Evolutionary conservation across 2,888 invertebrate genomes (phyloP), one percentile per base, ranked within the genome.

Genomic region (Eupithecia inturbata): DNA sequence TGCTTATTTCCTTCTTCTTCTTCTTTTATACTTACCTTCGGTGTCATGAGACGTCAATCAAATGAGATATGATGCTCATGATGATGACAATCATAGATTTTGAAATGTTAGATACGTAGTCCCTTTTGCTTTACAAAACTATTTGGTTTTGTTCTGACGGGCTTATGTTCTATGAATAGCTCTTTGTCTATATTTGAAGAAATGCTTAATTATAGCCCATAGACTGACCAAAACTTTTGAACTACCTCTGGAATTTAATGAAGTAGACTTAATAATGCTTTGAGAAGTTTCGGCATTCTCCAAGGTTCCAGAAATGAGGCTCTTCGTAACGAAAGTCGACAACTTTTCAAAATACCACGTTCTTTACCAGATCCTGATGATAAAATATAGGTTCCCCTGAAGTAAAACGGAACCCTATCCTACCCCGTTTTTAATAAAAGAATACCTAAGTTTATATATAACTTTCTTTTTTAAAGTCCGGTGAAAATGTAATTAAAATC

Each of bases 281-380:
- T 49, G n/a, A 49, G 49, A 49, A 49, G n/a, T 49, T 49, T 49
- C 49, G 49, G 49, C 7, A 49, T 49, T 49, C 49, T n/a, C 49
- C 9, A 49, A 49, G 49, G n/a, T 2, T 49, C 49, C 9, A 2
- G 5, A 49, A 49, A 19, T 45, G 10, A 49, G 19, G n/a, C 9
- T 9, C 49, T 49, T 49, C n/a, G n/a, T 9, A n/a, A 49, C n/a
- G 6, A 19, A 49, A n/a, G 9, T 49, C 0, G 0, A 19, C n/a
- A 9, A 49, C n/a, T 49, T n/a, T 9, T n/a, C n/a, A 49, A 45
- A n/a, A 45, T n/a, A n/a, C 45, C 1, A 4, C 33, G 33, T 6
- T 33, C 33, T 33, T 4, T 45, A 45, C 19, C 7, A 19, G 45
- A 19, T 19, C 7, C 5, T 41, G 2, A 41, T 41, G 5, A 4